A percentile compares a stretch with the other conserved stretches of the same genome.
Evolutionary conservation across 1,140 invertebrate species (phyloP).

Genomic region (Nasonia longicornis): DNA sequence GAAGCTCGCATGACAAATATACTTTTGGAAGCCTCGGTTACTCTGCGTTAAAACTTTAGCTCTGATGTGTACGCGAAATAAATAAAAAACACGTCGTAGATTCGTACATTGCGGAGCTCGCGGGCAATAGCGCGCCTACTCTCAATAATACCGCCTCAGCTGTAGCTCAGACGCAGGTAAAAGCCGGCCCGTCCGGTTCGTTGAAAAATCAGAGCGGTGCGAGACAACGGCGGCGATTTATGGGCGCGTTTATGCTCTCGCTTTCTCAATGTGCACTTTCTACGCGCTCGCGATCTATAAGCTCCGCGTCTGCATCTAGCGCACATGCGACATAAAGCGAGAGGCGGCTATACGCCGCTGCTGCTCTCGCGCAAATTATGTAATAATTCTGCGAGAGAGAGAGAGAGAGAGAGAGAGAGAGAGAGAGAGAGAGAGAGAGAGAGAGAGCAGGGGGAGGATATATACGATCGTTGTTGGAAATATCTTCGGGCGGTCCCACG

Average conservation of each 20-base stretch:
- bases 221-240: constrained; percentile 32
- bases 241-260: constrained; percentile 46
- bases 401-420: neutral
- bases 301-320: neutral
- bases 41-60: neutral
- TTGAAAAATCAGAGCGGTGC: neutral
- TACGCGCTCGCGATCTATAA: constrained; percentile 34
- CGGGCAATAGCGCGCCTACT: no score
- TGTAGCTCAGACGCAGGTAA: neutral
- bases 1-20: neutral
- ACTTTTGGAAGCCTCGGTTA: no score
- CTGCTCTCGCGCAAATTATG: constrained; percentile 13
- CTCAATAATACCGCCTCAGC: neutral
- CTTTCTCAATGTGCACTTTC: constrained; percentile 44
- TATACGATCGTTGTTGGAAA: constrained; percentile 55
- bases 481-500: constrained; percentile 53
- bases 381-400: constrained; percentile 46
- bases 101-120: no score
- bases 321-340: constrained; percentile 18
- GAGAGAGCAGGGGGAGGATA: constrained; percentile 37
- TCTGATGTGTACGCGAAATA: neutral
- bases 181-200: neutral
- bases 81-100: no score
- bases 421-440: constrained; percentile 19
- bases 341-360: constrained; percentile 2